These are phyloP conservation scores for Aphis gossypii DNA, from an alignment of 1,140 invertebrate genomes.

Conservation along the genomic window DNA sequence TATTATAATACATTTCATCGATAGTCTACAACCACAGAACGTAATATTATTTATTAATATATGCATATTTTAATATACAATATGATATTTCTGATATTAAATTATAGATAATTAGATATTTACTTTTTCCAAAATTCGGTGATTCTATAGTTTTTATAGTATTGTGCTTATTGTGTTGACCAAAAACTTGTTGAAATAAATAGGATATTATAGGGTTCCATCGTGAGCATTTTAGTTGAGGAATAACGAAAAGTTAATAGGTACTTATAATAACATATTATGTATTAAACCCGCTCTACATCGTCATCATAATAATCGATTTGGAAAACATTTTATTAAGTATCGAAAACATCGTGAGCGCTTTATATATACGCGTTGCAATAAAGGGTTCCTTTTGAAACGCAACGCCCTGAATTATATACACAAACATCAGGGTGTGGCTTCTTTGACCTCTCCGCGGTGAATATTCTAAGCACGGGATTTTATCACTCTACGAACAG, in stretches of 20 bases:
- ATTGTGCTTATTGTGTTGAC: background rate
- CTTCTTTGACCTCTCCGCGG: conserved; percentile 49
- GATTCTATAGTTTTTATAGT: background rate
- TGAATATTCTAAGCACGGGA: conserved; percentile 56
- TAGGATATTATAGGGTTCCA: background rate
- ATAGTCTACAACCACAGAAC: background rate
- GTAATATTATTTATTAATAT: background rate
- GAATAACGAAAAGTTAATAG: conserved; percentile 29
- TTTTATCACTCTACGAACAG: conserved; percentile 47
- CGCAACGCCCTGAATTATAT: conserved; percentile 57
- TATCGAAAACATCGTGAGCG: conserved; percentile 34
- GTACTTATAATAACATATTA: background rate
- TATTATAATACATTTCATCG: background rate
- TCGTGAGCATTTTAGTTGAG: background rate
- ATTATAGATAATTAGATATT: background rate
- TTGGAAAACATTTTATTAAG: conserved; percentile 49
- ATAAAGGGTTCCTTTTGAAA: conserved; percentile 52
- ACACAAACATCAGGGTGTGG: conserved; percentile 55
- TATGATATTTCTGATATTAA: background rate
- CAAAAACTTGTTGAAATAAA: conserved; percentile 22
- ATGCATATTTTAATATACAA: background rate
- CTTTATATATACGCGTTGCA: conserved; percentile 17
- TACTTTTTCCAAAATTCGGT: background rate
- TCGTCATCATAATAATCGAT: conserved; percentile 44
- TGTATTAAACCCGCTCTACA: background rate